phyloP scores from a whole-genome alignment of 1,140 invertebrate species.

The Rhizoglyphus robini region DNA sequence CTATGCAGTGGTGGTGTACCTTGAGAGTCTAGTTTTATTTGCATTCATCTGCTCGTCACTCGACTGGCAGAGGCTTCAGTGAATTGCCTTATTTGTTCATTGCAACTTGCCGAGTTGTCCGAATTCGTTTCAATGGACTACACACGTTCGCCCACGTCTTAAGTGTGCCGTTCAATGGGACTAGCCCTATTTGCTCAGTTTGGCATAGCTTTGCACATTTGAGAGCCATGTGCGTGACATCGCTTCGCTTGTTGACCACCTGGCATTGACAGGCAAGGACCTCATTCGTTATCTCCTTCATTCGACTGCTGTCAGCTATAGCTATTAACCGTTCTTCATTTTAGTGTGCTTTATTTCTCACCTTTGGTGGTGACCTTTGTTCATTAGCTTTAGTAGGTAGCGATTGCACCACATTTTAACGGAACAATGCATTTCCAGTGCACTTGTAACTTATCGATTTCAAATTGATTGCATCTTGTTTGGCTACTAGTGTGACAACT shows the following conservation, averaged over 20 bases:
- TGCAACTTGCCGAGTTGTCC: slow-evolving; percentile 5
- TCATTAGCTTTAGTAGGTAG: background rate
- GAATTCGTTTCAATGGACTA: background rate
- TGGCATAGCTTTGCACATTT: background rate
- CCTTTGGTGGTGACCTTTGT: slow-evolving; percentile 4
- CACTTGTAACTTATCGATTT: slow-evolving; percentile 4
- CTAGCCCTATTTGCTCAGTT: background rate
- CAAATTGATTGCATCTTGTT: background rate
- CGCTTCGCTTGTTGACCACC: background rate
- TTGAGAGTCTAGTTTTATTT: background rate
- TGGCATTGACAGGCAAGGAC: background rate
- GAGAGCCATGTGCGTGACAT: too few species aligned
- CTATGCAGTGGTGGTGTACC: slow-evolving; percentile 4
- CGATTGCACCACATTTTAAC: too few species aligned
- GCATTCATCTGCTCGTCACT: slow-evolving; percentile 8
- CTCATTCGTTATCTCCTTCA: too few species aligned
- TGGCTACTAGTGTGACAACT: background rate
- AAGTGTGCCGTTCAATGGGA: background rate
- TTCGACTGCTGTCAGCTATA: too few species aligned
- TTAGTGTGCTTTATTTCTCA: background rate
- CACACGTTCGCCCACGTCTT: slow-evolving; percentile 5
- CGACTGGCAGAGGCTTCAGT: background rate
- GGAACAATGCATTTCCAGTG: background rate
- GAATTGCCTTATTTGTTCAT: slow-evolving; percentile 3
- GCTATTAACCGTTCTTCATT: background rate